Evolutionary conservation across 2,797 vertebrate species (phyloP).

Genomic region (Lerista edwardsae): DNA sequence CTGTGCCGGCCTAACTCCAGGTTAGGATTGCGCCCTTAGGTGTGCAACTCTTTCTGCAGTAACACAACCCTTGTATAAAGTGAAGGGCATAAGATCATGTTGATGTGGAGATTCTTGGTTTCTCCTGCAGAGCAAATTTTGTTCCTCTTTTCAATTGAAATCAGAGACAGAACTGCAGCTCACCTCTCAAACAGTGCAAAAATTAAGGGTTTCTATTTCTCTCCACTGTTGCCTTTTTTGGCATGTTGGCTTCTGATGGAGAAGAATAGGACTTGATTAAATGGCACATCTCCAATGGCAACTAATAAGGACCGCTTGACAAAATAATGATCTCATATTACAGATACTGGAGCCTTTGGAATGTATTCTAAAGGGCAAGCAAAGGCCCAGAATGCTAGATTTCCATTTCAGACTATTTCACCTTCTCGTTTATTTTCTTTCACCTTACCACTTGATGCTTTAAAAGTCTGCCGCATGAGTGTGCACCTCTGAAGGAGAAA

Average conservation of each 20-base stretch:
- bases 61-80: too few relatives aligned
- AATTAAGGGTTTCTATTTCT: constrained; percentile 48
- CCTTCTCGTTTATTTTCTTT: constrained; percentile 46
- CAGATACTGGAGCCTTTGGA: constrained; percentile 53
- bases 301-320: constrained; percentile 47
- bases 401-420: constrained; percentile 27
- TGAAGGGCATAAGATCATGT: too few relatives aligned
- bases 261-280: constrained; percentile 49
- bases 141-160: not conserved
- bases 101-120: too few relatives aligned
- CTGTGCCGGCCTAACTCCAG: too few relatives aligned
- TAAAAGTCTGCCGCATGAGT: constrained; percentile 51
- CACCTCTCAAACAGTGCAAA: not conserved
- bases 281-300: constrained; percentile 47
- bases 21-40: too few relatives aligned
- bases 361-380: constrained; percentile 54
- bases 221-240: constrained; percentile 4
- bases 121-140: too few relatives aligned
- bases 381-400: constrained; percentile 30
- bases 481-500: constrained; percentile 49
- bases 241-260: constrained; percentile 39
- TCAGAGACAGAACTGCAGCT: not conserved
- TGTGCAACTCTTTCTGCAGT: too few relatives aligned
- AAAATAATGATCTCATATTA: constrained; percentile 59
- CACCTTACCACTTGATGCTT: constrained; percentile 56